Percentiles rank a stretch among this genome's conserved stretches.
phyloP scores from a whole-genome alignment of 2,113 vertebrate species.

The Leptodactylus fuscus region DNA sequence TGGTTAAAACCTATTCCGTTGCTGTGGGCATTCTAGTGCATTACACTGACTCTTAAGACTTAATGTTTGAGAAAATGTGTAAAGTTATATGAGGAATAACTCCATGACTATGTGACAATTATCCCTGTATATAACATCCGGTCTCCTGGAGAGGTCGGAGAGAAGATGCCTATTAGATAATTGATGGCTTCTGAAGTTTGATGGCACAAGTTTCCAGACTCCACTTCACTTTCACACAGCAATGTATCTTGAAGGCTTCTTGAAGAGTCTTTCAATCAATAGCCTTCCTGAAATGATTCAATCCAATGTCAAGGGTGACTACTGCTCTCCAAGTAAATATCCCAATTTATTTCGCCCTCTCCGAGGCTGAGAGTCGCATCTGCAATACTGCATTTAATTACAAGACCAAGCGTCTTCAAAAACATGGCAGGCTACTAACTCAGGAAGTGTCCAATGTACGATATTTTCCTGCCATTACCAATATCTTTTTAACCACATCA shows the following conservation, averaged over 20 bases:
- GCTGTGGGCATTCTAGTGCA: background rate
- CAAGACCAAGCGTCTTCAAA: background rate
- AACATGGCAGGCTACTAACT: background rate
- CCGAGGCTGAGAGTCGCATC: background rate
- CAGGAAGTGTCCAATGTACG: background rate
- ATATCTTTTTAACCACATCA: too few species aligned
- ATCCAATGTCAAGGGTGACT: background rate
- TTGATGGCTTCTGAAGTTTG: background rate
- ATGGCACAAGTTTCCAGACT: background rate
- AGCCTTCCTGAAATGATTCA: background rate
- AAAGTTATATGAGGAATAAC: background rate
- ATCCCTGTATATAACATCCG: background rate
- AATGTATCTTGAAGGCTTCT: conserved; percentile 6
- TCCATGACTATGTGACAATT: background rate
- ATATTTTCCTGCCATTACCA: too few species aligned
- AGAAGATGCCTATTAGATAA: background rate
- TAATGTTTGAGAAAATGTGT: conserved; percentile 13
- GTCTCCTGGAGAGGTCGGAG: background rate
- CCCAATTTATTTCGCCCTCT: background rate
- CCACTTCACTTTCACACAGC: background rate
- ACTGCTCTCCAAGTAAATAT: background rate
- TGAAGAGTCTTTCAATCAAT: conserved; percentile 20
- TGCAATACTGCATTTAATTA: background rate
- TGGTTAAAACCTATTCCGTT: background rate
- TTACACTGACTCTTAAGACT: background rate